These are phyloP conservation scores for Hemistola chrysoprasaria DNA, from an alignment of 2,888 invertebrate species.

Conservation along the genomic window DNA sequence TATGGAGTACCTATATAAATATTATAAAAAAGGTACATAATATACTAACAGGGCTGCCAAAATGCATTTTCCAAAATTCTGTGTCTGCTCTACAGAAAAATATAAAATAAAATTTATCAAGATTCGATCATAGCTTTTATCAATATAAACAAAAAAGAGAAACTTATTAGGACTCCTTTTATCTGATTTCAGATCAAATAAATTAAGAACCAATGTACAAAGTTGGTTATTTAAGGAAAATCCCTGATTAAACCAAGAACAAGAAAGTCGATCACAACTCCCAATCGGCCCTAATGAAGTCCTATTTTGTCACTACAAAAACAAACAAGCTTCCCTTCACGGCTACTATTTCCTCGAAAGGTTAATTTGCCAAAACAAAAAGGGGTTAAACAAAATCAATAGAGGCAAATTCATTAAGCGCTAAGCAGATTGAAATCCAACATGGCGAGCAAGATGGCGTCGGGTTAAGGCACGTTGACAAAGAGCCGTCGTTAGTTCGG, in stretches of 20 bases:
- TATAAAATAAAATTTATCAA: too few relatives aligned
- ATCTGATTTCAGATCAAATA: too few relatives aligned
- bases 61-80: too few relatives aligned
- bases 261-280: conserved; percentile 9
- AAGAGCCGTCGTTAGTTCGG: conserved; percentile 80
- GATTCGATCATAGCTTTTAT: too few relatives aligned
- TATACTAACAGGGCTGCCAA: too few relatives aligned
- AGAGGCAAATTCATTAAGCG: conserved; percentile 81
- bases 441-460: conserved; percentile 77
- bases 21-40: too few relatives aligned
- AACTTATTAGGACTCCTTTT: too few relatives aligned
- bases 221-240: too few relatives aligned
- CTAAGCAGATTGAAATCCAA: conserved; percentile 81
- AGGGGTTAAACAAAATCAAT: conserved; percentile 82
- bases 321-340: conserved; percentile 51
- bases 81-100: too few relatives aligned
- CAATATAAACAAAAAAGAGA: too few relatives aligned
- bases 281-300: conserved; percentile 12
- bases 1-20: too few relatives aligned
- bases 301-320: conserved; percentile 27
- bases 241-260: neutral
- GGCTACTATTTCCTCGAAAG: conserved; percentile 66
- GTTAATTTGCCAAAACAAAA: conserved; percentile 82
- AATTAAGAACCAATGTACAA: too few relatives aligned
- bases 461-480: conserved; percentile 79